phyloP scores from a whole-genome alignment of 2,113 vertebrate species.

The Xiphophorus hellerii region DNA sequence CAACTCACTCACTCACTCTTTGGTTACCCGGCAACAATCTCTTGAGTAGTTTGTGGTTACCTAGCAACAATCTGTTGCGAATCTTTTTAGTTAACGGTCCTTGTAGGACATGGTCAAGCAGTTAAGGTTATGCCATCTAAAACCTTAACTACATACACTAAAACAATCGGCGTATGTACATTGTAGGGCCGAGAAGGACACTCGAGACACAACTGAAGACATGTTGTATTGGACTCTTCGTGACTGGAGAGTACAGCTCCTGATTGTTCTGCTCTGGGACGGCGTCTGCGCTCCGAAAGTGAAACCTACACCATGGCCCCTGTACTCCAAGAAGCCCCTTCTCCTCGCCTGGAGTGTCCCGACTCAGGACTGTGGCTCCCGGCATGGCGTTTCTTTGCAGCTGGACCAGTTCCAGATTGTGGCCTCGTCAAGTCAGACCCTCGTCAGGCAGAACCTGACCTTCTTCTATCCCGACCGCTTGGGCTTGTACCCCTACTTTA shows the following conservation, averaged over 20 bases:
- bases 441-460: slow-evolving; percentile 92
- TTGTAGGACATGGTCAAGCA: no score
- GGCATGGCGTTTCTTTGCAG: slow-evolving; percentile 83
- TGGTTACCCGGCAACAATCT: no score
- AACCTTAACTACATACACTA: no score
- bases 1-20: no score
- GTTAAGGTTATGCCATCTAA: no score
- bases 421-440: slow-evolving; percentile 89
- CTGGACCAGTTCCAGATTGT: slow-evolving; percentile 87
- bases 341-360: slow-evolving; percentile 93
- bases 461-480: slow-evolving; percentile 93
- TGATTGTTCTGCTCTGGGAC: slow-evolving; percentile 81
- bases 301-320: slow-evolving; percentile 86
- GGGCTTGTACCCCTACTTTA: slow-evolving; percentile 88
- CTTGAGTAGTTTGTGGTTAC: no score
- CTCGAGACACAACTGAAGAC: slow-evolving; percentile 60
- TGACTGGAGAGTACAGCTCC: slow-evolving; percentile 71
- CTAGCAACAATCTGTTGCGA: no score
- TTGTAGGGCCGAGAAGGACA: slow-evolving; percentile 60
- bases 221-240: slow-evolving; percentile 68
- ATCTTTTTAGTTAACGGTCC: no score
- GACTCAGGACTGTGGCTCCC: slow-evolving; percentile 89
- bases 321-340: slow-evolving; percentile 87
- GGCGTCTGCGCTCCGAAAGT: slow-evolving; percentile 62
- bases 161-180: neutral